phyloP scores from a whole-genome alignment of 1,140 invertebrate species.

The Aphelenchoides fujianensis region DNA sequence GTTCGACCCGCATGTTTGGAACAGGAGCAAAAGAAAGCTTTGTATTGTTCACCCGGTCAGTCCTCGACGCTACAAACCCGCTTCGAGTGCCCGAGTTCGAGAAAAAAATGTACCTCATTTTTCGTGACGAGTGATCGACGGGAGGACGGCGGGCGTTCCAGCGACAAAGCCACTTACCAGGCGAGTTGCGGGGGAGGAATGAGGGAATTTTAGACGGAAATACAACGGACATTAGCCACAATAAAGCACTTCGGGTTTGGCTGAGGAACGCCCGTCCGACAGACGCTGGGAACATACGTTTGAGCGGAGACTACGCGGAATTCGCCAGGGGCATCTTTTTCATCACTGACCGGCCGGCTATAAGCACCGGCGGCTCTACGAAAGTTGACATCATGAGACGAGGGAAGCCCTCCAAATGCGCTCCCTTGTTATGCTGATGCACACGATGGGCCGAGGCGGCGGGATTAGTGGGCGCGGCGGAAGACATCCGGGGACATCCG shows the following conservation, averaged over 20 bases:
- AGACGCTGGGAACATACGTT: neutral
- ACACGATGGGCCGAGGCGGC: neutral
- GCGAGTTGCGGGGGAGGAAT: too few species aligned
- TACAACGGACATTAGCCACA: neutral
- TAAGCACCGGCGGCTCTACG: neutral
- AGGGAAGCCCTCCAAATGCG: neutral
- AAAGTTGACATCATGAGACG: constrained; percentile 5
- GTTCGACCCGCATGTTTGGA: too few species aligned
- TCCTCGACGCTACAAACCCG: too few species aligned
- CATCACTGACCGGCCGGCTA: neutral
- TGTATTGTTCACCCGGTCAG: too few species aligned
- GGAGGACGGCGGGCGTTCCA: too few species aligned
- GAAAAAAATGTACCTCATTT: too few species aligned
- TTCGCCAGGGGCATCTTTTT: neutral
- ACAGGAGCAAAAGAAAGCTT: too few species aligned
- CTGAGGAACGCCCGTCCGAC: neutral
- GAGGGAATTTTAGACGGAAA: neutral
- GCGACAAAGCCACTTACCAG: too few species aligned
- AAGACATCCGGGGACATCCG: too few species aligned
- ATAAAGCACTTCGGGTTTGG: neutral
- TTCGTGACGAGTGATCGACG: too few species aligned
- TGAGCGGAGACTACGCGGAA: neutral
- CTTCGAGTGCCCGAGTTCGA: too few species aligned
- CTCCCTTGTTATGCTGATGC: neutral
- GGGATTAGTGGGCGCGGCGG: neutral